Evolutionary conservation across 92 coral and sea anemone species (phyloP).

Genomic region (Pocillopora meandrina): DNA sequence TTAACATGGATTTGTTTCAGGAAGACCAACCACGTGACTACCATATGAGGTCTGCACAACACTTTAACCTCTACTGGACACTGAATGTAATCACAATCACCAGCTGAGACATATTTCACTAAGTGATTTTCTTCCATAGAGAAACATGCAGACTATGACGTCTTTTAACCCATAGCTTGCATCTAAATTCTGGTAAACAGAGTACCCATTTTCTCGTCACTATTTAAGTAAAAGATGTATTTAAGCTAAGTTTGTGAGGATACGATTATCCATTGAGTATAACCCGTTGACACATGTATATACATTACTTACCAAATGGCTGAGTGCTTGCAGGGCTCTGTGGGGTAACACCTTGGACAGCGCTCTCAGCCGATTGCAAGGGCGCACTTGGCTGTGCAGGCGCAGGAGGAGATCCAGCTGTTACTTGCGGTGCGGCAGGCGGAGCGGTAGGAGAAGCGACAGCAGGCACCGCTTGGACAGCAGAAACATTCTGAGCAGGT

Average conservation of each 20-base stretch:
- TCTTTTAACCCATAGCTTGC: too few species aligned
- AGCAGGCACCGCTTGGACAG: conserved; percentile 31
- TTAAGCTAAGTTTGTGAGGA: too few species aligned
- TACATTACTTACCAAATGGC: conserved; percentile 32
- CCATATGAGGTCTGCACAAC: background rate
- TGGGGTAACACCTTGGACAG: background rate
- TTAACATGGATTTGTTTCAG: background rate
- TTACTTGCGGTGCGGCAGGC: conserved; percentile 2
- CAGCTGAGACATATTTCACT: too few species aligned
- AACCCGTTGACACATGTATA: too few species aligned
- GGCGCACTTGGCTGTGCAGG: conserved; percentile 29
- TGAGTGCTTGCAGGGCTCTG: background rate
- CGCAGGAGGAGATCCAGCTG: conserved; percentile 37
- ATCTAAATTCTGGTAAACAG: too few species aligned
- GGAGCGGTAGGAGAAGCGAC: conserved; percentile 32
- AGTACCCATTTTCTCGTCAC: too few species aligned
- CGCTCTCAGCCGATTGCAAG: conserved; percentile 13
- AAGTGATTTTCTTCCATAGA: too few species aligned
- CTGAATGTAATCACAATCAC: too few species aligned
- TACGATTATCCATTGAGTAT: too few species aligned
- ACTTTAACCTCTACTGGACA: too few species aligned
- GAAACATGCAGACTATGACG: too few species aligned
- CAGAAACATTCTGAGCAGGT: conserved; percentile 24
- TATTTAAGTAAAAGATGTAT: too few species aligned
- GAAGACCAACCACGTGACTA: background rate